Conservation (phyloP, 2,113 vertebrate genomes). For the Oenanthe melanoleuca region DNA sequence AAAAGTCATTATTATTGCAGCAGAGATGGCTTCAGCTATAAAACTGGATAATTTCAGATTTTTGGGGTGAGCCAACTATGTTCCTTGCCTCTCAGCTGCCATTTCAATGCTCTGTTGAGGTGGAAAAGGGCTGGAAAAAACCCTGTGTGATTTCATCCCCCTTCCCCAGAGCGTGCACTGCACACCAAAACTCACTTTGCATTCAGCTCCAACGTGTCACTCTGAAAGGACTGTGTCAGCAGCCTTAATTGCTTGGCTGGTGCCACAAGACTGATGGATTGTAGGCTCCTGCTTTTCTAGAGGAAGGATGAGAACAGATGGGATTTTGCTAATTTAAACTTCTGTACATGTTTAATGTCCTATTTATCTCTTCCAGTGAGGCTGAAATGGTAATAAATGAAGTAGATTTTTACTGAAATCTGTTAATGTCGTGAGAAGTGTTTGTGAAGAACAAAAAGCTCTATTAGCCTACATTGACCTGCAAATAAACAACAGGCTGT, state of each 20-base stretch:
- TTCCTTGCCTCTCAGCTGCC: neutral
- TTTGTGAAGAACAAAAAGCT: constrained; percentile 59
- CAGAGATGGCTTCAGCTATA: neutral
- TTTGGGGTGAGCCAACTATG: neutral
- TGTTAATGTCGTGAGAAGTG: constrained; percentile 46
- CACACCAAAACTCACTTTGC: neutral
- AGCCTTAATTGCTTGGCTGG: constrained; percentile 49
- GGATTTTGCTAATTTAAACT: constrained; percentile 69
- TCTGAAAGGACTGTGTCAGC: constrained; percentile 51
- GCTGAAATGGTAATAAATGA: constrained; percentile 64
- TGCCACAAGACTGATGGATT: constrained; percentile 56
- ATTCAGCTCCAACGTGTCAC: constrained; percentile 9
- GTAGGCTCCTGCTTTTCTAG: constrained; percentile 27
- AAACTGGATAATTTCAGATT: neutral
- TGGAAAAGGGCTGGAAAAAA: neutral
- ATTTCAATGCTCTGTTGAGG: neutral
- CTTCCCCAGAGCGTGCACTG: neutral
- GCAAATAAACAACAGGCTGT: constrained; percentile 62
- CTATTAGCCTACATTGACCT: constrained; percentile 57
- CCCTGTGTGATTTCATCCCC: neutral
- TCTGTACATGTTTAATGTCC: constrained; percentile 63
- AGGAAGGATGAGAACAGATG: constrained; percentile 57
- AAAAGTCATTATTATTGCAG: neutral
- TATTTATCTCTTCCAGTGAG: constrained; percentile 67
- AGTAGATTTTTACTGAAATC: constrained; percentile 52